phyloP scores from a whole-genome alignment of 2,113 vertebrate species.

The Tachysurus fulvidraco region DNA sequence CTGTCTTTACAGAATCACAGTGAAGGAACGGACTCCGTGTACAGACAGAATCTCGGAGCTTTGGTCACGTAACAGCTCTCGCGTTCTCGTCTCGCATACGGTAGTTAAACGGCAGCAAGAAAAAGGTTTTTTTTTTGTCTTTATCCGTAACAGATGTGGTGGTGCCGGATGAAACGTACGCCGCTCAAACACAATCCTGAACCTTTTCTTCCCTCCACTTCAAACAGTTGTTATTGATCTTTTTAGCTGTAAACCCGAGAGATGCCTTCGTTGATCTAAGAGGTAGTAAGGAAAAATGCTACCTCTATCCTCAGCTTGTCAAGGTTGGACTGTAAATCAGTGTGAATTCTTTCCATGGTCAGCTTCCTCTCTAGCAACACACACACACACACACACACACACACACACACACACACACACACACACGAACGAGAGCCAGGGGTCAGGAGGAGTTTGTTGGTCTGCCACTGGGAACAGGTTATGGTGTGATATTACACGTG shows the following conservation, averaged over 20 bases:
- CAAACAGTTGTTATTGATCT: slow-evolving; percentile 44
- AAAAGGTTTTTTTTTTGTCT: neutral
- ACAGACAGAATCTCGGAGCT: neutral
- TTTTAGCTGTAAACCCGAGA: slow-evolving; percentile 33
- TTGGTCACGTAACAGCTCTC: slow-evolving; percentile 14
- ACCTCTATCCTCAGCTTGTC: neutral
- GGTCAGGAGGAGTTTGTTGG: slow-evolving; percentile 16
- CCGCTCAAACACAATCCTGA: slow-evolving; percentile 28
- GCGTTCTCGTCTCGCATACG: neutral
- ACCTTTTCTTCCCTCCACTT: slow-evolving; percentile 37
- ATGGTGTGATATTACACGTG: neutral
- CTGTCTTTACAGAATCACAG: neutral
- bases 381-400: neutral
- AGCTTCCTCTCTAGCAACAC: neutral
- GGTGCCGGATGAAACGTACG: slow-evolving; percentile 12
- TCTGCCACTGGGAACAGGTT: neutral
- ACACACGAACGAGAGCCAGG: neutral
- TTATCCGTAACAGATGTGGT: slow-evolving; percentile 18
- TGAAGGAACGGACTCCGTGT: neutral
- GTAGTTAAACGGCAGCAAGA: slow-evolving; percentile 20
- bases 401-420: too few relatives aligned
- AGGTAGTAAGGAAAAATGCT: slow-evolving; percentile 8
- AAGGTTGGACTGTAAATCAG: slow-evolving; percentile 11
- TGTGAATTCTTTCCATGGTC: slow-evolving; percentile 9
- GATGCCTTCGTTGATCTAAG: slow-evolving; percentile 26